A percentile compares a stretch with the other conserved stretches of the same genome.
Evolutionary conservation across 2,888 invertebrate genomes (phyloP).

Genomic region (Steinernema scapterisci): DNA sequence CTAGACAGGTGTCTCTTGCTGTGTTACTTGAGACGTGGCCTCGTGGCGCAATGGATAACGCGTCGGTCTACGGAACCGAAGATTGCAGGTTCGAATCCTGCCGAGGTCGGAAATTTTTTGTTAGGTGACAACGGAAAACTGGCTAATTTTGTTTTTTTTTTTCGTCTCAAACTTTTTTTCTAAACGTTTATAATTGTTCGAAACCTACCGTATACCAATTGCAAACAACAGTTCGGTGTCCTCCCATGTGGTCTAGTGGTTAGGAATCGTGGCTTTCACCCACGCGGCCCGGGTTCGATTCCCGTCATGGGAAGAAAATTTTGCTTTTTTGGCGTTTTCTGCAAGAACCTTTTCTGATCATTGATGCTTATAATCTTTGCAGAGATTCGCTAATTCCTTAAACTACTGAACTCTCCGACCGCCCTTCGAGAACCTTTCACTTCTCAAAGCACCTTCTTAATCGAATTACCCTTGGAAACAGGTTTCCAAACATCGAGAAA

Average conservation of each 20-base stretch:
- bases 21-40: background rate
- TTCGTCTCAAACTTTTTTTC: background rate
- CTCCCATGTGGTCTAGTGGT: conserved; percentile 63
- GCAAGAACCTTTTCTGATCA: background rate
- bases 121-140: too few species aligned
- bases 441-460: too few species aligned
- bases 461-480: too few species aligned
- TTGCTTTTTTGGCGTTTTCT: too few species aligned
- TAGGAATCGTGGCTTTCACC: conserved; percentile 66
- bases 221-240: too few species aligned
- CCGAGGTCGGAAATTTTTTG: background rate
- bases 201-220: too few species aligned
- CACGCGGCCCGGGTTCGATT: conserved; percentile 66
- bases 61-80: background rate
- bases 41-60: background rate
- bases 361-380: background rate
- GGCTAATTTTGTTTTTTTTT: background rate
- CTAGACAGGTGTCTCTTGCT: too few species aligned
- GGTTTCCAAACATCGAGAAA: too few species aligned
- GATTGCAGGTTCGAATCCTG: background rate
- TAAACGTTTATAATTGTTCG: background rate
- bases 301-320: conserved; percentile 63
- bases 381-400: background rate
- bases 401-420: background rate
- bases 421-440: background rate